Base-by-base conservation (phyloP, 2,113 vertebrate species). In the Charina bottae region DNA sequence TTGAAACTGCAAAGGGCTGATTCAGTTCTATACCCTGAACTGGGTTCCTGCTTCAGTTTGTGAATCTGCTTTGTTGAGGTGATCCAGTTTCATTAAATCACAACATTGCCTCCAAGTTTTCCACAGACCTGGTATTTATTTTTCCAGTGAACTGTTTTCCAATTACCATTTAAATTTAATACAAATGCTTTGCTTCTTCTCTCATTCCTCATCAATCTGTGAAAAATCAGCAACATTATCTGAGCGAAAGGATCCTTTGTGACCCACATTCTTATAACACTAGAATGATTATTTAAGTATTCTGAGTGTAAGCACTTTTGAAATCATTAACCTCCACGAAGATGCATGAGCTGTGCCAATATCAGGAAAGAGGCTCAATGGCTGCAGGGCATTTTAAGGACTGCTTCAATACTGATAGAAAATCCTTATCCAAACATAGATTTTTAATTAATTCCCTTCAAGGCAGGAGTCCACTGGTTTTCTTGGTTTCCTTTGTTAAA, bases 361-460 rank as follows among this genome's bases (percentile, higher is more conserved):
- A 89, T 93, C 94, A 93, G 88, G 46, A 96, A 94, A 96, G 91
- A 64, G 85, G 86, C 58, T 90, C 90, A 94, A 89, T 94, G 92
- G 95, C 93, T 87, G 92, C 56, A 94, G 78, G 46, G 59, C 55
- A 93, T 94, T 96, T 89, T 96, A 90, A 83, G 72, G 3, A 93
- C 87, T 93, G 64, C 53, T 90, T 91, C 5, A 55, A 62, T 94
- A 93, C 95, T 97, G 91, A 92, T 90, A 96, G 72, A 49, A 55
- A 96, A 94, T 93, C 86, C 86, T 94, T 53, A 28, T 96, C 92
- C 84, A 11, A 92, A 83, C 60, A 83, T 56, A 92, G 93, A 94
- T 96, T 95, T 95, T 55, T 94, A 96, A 95, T 96, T 96, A 90
- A 93, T 93, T 96, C 56, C 92, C 93, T 94, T 94, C 7, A 58